These are phyloP conservation scores for Agriotes lineatus DNA, from an alignment of 2,888 invertebrate genomes.

Conservation along the genomic window DNA sequence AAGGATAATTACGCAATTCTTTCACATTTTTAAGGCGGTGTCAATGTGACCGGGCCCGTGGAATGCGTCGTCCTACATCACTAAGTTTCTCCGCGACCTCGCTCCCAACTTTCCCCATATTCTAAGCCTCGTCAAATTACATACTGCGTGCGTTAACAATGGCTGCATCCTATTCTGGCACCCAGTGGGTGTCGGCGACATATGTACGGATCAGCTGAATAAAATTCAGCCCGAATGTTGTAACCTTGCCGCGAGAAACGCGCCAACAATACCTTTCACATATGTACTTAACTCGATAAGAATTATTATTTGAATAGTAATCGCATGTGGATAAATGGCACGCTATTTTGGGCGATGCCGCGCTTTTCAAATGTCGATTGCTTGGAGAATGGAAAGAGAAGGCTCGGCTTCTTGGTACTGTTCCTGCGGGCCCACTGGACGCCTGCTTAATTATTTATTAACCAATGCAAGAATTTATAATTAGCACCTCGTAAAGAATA, in stretches of 20 bases:
- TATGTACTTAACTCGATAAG: slow-evolving; percentile 13
- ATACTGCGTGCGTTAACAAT: slow-evolving; percentile 49
- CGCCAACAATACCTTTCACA: slow-evolving; percentile 20
- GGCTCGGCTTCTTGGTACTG: background rate
- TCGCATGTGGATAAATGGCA: slow-evolving; percentile 2
- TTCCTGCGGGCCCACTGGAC: background rate
- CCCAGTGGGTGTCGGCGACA: slow-evolving; percentile 47
- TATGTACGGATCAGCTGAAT: slow-evolving; percentile 43
- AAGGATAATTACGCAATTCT: slow-evolving; percentile 32
- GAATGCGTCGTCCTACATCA: slow-evolving; percentile 46
- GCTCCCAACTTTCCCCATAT: slow-evolving; percentile 51
- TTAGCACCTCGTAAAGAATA: slow-evolving; percentile 14
- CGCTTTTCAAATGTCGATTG: background rate
- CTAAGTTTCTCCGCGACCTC: slow-evolving; percentile 44
- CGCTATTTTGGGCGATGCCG: slow-evolving; percentile 1
- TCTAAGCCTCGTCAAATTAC: slow-evolving; percentile 50
- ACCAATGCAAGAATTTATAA: slow-evolving; percentile 10
- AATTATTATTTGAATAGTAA: slow-evolving; percentile 10
- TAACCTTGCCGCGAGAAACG: slow-evolving; percentile 28
- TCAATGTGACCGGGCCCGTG: slow-evolving; percentile 35
- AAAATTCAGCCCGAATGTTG: slow-evolving; percentile 33
- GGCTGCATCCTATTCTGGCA: slow-evolving; percentile 45
- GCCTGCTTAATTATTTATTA: background rate
- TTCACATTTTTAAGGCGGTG: slow-evolving; percentile 40
- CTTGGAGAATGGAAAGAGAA: slow-evolving; percentile 2